Evolutionary conservation across 2,113 vertebrate species (phyloP).

Genomic region (Hemicordylus capensis): DNA sequence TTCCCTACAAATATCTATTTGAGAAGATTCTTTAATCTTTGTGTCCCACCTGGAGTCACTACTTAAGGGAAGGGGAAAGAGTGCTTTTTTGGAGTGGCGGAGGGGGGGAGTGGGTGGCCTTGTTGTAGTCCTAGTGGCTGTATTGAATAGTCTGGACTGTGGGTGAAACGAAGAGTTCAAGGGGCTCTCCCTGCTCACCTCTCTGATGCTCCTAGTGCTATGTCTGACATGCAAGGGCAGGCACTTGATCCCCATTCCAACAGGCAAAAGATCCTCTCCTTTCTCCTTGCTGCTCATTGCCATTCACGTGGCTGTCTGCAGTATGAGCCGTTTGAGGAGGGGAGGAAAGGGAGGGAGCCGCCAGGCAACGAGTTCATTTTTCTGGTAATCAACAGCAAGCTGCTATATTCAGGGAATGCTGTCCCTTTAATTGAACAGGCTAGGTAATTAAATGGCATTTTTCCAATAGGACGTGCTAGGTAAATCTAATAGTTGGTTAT

Average conservation of each 20-base stretch:
- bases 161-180: background rate
- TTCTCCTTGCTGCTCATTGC: conserved; percentile 9
- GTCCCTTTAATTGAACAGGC: conserved; percentile 99
- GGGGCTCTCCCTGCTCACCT: background rate
- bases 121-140: too few relatives aligned
- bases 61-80: too few relatives aligned
- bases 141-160: background rate
- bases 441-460: conserved; percentile 99
- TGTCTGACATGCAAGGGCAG: background rate
- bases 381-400: conserved; percentile 89
- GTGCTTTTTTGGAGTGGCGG: background rate
- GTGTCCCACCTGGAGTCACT: background rate
- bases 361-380: conserved; percentile 87
- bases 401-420: conserved; percentile 89
- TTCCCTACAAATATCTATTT: background rate
- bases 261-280: conserved; percentile 20
- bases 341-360: conserved; percentile 54
- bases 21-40: background rate
- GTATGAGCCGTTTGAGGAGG: conserved; percentile 38
- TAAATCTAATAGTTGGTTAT: conserved; percentile 99
- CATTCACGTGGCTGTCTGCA: conserved; percentile 62
- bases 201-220: background rate
- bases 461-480: conserved; percentile 99
- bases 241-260: background rate
- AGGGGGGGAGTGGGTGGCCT: background rate